phyloP scores from a whole-genome alignment of 2,888 invertebrate genomes.

The Lasioglossum pauxillum region DNA sequence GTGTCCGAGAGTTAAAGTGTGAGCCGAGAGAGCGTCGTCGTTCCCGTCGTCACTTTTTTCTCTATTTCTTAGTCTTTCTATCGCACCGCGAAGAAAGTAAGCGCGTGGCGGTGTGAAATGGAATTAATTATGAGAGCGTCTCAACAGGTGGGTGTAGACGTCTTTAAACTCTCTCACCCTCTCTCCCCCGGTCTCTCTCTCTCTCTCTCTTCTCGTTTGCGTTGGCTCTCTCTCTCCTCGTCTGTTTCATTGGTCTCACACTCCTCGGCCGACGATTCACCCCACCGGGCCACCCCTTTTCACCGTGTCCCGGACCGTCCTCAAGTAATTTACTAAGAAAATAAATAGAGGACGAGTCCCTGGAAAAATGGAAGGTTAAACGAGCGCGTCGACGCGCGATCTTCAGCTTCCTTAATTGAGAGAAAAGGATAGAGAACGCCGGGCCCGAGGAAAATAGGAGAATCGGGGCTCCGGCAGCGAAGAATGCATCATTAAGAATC shows the following conservation, averaged over 20 bases:
- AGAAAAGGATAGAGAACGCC: conserved; percentile 44
- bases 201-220: conserved; percentile 8
- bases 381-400: conserved; percentile 74
- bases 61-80: conserved; percentile 50
- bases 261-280: conserved; percentile 60
- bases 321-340: conserved; percentile 83
- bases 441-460: conserved; percentile 37
- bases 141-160: conserved; percentile 84
- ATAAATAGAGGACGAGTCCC: conserved; percentile 81
- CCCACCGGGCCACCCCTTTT: conserved; percentile 71
- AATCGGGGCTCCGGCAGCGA: conserved; percentile 36
- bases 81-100: conserved; percentile 69
- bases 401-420: conserved; percentile 72
- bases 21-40: conserved; percentile 35
- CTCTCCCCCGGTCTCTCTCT: conserved; percentile 25
- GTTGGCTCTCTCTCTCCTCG: conserved; percentile 15
- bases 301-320: conserved; percentile 79
- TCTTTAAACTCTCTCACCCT: conserved; percentile 76
- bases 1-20: background rate
- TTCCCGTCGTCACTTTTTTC: conserved; percentile 24
- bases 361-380: conserved; percentile 78
- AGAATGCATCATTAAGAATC: conserved; percentile 56
- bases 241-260: conserved; percentile 42
- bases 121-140: conserved; percentile 83
- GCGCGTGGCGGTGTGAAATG: conserved; percentile 81